phyloP scores from a whole-genome alignment of 1,140 invertebrate genomes.

The Drosophila ohnishii region DNA sequence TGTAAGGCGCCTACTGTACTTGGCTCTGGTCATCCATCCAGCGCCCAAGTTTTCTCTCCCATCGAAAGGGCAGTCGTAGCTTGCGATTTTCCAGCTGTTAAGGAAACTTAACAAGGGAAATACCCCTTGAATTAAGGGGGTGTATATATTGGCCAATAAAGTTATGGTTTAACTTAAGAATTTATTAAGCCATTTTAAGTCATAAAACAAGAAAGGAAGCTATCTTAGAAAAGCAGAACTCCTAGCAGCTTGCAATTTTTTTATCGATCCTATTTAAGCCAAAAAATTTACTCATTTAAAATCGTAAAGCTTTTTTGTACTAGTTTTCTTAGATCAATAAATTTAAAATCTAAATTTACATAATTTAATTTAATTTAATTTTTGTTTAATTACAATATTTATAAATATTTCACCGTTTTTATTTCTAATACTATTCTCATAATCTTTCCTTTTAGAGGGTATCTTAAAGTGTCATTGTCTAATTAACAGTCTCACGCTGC shows the following conservation, averaged over 20 bases:
- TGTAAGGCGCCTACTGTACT: constrained; percentile 52
- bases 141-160: not conserved
- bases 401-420: too few relatives aligned
- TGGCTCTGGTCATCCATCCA: constrained; percentile 22
- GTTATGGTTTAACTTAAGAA: not conserved
- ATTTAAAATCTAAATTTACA: too few relatives aligned
- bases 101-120: constrained; percentile 7
- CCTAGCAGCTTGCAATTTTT: not conserved
- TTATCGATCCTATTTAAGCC: too few relatives aligned
- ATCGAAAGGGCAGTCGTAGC: constrained; percentile 18
- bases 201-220: not conserved
- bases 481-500: not conserved
- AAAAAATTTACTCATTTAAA: too few relatives aligned
- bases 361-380: too few relatives aligned
- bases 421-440: not conserved
- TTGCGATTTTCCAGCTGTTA: constrained; percentile 37
- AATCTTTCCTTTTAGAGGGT: not conserved
- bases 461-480: not conserved
- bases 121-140: not conserved
- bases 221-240: not conserved
- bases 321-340: too few relatives aligned
- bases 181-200: not conserved
- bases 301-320: too few relatives aligned
- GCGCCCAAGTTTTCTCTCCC: constrained; percentile 23
- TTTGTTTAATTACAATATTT: too few relatives aligned